Percentiles rank a stretch among this genome's conserved stretches.
These are phyloP conservation scores for Lordiphosa fenestrarum DNA, from an alignment of 2,888 invertebrate species.

Conservation along the genomic window DNA sequence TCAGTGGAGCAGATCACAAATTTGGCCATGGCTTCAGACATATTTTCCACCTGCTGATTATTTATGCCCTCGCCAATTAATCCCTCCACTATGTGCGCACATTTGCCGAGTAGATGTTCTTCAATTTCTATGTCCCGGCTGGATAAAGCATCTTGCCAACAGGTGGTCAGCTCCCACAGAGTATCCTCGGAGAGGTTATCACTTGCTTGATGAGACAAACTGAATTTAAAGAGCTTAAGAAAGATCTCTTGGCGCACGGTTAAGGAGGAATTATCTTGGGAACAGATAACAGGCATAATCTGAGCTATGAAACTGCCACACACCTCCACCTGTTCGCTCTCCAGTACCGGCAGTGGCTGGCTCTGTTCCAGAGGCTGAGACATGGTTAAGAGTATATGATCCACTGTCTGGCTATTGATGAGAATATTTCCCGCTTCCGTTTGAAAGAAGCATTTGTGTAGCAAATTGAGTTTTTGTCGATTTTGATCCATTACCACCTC, in stretches of 20 bases:
- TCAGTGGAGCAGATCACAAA: conserved; percentile 77
- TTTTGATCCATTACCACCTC: conserved; percentile 66
- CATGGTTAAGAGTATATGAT: conserved; percentile 74
- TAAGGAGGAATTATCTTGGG: conserved; percentile 79
- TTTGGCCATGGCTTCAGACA: conserved; percentile 72
- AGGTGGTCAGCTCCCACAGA: conserved; percentile 82
- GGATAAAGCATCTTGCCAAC: conserved; percentile 83
- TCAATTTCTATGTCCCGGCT: conserved; percentile 75
- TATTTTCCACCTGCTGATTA: conserved; percentile 47
- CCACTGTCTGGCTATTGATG: conserved; percentile 74
- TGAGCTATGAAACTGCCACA: conserved; percentile 82
- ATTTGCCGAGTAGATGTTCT: conserved; percentile 56
- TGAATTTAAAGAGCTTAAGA: conserved; percentile 81
- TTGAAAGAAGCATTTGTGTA: conserved; percentile 80
- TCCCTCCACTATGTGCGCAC: conserved; percentile 61
- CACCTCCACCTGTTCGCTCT: conserved; percentile 79
- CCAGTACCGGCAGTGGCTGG: conserved; percentile 3
- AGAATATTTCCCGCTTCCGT: conserved; percentile 78
- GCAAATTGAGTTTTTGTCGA: conserved; percentile 75
- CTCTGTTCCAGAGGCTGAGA: conserved; percentile 62
- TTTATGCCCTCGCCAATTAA: conserved; percentile 16
- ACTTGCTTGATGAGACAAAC: conserved; percentile 77
- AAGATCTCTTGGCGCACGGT: conserved; percentile 80
- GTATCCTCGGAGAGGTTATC: conserved; percentile 80
- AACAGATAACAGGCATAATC: conserved; percentile 81